Evolutionary conservation across 2,888 invertebrate species (phyloP), one percentile per base, ranked within the genome.

Genomic region (Cephus nigrinus): DNA sequence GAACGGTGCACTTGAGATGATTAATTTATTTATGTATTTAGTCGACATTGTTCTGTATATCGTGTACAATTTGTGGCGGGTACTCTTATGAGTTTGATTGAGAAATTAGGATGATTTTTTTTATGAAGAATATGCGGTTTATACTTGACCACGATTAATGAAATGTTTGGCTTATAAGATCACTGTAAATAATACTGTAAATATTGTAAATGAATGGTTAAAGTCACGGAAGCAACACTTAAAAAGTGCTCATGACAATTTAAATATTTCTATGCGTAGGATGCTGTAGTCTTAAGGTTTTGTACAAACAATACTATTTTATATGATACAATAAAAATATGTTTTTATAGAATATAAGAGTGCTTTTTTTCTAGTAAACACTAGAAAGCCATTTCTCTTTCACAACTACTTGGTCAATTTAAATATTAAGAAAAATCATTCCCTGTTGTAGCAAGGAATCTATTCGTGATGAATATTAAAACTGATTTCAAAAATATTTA

Each of bases 171-270:
- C 32, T 55, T 36, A 15, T 33, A 32, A 23, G 34, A 15, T 31
- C 31, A 68, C 12, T 77, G 77, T 77, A 77, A 23, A 77, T 77
- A 77, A 9, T 12, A 35, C 55, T 77, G 77, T 77, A 74, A 75
- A 77, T 77, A 74, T 34, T 77, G 77, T 77, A 74, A 74, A 77
- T 77, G 35, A 74, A 75, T 23, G 23, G 12, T 73, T 36, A 31
- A 68, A 31, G 73, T 68, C 31, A 68, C 35, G 5, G n/a, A 74
- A 73, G n/a, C 55, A 73, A 77, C 77, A 74, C 74, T 30, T 77
- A 11, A 68, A 74, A 74, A 69, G 69, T 77, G 77, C 32, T 74
- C 74, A 69, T 74, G 77, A 77, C 77, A 77, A 77, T 68, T 31
- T 69, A 35, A 75, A 73, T 35, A 68, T 74, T 2, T 74, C 68